Conservation (phyloP, 1,140 invertebrate genomes). For the Vanessa atalanta region DNA sequence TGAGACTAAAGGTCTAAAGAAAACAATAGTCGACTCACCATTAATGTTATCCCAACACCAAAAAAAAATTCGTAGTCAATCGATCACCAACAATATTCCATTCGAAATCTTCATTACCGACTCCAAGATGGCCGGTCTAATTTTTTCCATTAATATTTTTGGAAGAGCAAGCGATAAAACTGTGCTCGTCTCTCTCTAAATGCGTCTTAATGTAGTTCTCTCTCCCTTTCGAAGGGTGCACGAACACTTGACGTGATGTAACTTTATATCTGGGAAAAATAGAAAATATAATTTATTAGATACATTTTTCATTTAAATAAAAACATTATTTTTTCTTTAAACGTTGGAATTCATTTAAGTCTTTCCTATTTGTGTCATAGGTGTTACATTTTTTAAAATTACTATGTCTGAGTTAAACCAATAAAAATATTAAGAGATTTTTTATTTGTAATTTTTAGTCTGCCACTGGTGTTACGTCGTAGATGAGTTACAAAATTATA, state of each 20-base stretch:
- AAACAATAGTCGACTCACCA: constrained; percentile 40
- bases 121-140: constrained; percentile 25
- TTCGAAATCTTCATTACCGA: constrained; percentile 52
- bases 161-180: constrained; percentile 16
- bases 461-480: too few species aligned
- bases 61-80: constrained; percentile 41
- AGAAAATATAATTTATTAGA: neutral
- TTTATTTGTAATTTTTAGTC: too few species aligned
- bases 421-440: too few species aligned
- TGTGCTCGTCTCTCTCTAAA: constrained; percentile 38
- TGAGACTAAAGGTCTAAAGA: neutral
- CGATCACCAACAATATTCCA: constrained; percentile 23
- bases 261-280: neutral
- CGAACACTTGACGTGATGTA: neutral
- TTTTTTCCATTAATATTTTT: constrained; percentile 53
- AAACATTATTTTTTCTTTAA: too few species aligned
- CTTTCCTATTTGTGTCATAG: too few species aligned
- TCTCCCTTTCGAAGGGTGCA: constrained; percentile 28
- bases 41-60: constrained; percentile 48
- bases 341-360: too few species aligned
- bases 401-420: too few species aligned
- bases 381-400: too few species aligned
- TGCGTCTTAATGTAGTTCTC: constrained; percentile 23
- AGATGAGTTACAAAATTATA: too few species aligned
- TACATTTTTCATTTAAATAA: too few species aligned